Conservation (phyloP, 2,113 vertebrate genomes). For the Chelonoidis abingdonii region DNA sequence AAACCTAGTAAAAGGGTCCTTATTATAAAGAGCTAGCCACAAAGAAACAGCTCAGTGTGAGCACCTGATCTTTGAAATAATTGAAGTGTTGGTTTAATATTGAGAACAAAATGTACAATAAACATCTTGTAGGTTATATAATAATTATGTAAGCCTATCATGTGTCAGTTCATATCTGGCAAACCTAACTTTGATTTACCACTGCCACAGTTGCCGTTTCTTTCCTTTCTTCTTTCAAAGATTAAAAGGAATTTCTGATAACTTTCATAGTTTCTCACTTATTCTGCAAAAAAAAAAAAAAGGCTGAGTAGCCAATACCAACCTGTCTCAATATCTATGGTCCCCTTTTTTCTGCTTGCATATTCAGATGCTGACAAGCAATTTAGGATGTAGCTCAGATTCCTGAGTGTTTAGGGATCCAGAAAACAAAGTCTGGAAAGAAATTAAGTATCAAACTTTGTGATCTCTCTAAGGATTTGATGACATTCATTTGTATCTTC, state of each 20-base stretch:
- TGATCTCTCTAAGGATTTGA: neutral
- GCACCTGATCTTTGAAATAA: neutral
- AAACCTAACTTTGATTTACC: neutral
- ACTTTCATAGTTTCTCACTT: neutral
- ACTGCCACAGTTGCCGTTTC: neutral
- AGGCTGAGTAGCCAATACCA: neutral
- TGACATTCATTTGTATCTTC: neutral
- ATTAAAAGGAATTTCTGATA: slow-evolving; percentile 26
- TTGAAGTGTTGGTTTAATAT: neutral
- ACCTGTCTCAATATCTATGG: neutral
- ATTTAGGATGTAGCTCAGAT: neutral
- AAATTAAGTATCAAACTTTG: neutral
- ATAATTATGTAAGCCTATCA: neutral
- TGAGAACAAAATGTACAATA: neutral
- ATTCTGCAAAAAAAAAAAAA: neutral
- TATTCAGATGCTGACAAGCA: neutral
- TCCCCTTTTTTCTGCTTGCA: neutral
- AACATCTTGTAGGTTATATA: neutral
- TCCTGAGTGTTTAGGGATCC: neutral
- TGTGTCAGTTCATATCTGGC: neutral
- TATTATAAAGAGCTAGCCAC: fast-evolving
- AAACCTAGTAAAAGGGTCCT: neutral
- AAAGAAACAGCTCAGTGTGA: neutral
- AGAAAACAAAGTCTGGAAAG: neutral
- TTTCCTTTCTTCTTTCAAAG: neutral